Conservation (phyloP, 1,140 invertebrate species). For the Zaprionus taronus region DNA sequence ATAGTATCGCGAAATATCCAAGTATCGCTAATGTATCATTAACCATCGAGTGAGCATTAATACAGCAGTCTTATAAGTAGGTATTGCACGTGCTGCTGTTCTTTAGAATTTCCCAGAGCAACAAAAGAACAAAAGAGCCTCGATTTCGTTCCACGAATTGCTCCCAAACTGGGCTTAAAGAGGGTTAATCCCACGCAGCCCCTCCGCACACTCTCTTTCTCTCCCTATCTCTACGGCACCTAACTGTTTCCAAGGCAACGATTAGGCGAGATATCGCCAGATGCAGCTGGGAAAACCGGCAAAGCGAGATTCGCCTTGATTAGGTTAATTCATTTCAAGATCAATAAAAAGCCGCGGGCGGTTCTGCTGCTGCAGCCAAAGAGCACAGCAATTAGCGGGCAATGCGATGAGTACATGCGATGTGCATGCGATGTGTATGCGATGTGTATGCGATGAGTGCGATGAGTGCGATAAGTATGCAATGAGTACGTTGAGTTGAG, state of each 20-base stretch:
- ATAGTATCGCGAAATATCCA: no score
- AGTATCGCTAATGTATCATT: no score
- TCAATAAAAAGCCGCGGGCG: slow-evolving; percentile 35
- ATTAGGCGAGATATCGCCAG: neutral
- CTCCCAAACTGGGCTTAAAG: neutral
- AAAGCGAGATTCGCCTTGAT: slow-evolving; percentile 30
- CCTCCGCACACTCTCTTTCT: neutral
- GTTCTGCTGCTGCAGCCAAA: slow-evolving; percentile 18
- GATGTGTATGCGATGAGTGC: neutral
- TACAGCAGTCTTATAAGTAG: neutral
- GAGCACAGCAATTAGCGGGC: slow-evolving; percentile 1
- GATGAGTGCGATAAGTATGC: slow-evolving; percentile 10
- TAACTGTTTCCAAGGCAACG: neutral
- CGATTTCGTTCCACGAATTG: neutral
- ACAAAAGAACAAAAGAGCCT: neutral
- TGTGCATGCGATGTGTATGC: slow-evolving; percentile 21
- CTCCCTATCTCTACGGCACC: neutral
- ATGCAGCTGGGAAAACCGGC: slow-evolving; percentile 14
- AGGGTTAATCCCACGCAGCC: neutral
- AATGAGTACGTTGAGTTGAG: neutral
- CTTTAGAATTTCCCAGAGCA: neutral
- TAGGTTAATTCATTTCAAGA: slow-evolving; percentile 26
- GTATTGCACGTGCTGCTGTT: neutral
- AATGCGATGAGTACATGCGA: slow-evolving; percentile 5
- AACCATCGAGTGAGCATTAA: no score